phyloP scores from a whole-genome alignment of 2,113 vertebrate species.

The Aspiorhynchus laticeps region DNA sequence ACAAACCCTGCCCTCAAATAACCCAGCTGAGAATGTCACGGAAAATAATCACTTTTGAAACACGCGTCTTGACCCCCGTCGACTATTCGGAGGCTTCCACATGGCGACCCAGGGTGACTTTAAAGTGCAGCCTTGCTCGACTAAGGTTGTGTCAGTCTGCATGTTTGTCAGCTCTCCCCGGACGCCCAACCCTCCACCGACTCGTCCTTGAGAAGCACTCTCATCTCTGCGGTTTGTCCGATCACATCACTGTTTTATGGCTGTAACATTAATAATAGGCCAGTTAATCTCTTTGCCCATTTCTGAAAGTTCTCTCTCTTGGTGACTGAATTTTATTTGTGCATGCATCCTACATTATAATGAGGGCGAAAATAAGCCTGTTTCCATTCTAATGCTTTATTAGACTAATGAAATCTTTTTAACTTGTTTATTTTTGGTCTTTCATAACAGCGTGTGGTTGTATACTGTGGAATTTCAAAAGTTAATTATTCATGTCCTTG shows the following conservation, averaged over 20 bases:
- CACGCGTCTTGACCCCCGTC: conserved; percentile 11
- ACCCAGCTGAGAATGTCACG: not conserved
- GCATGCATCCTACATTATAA: conserved; percentile 22
- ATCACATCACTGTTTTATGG: conserved; percentile 40
- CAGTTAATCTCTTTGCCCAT: conserved; percentile 17
- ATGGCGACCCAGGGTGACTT: conserved; percentile 38
- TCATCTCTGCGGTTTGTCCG: conserved; percentile 12
- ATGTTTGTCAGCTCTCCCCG: conserved; percentile 35
- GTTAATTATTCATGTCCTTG: conserved; percentile 44
- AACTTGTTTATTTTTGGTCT: conserved; percentile 38
- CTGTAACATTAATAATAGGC: conserved; percentile 33
- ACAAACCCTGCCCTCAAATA: not conserved
- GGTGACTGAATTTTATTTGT: conserved; percentile 5
- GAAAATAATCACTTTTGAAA: conserved; percentile 28
- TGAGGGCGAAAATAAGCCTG: conserved; percentile 10
- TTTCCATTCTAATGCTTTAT: conserved; percentile 24
- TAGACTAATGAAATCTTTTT: conserved; percentile 41
- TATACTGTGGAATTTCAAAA: conserved; percentile 43
- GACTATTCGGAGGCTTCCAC: conserved; percentile 20
- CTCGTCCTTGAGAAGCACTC: conserved; percentile 37
- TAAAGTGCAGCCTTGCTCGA: conserved; percentile 31
- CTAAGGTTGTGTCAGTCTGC: conserved; percentile 26
- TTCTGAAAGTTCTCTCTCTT: conserved; percentile 4
- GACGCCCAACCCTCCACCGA: not conserved
- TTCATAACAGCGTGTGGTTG: conserved; percentile 50